These are phyloP conservation scores for Nephila pilipes DNA, from an alignment of 1,140 invertebrate species.

Conservation along the genomic window DNA sequence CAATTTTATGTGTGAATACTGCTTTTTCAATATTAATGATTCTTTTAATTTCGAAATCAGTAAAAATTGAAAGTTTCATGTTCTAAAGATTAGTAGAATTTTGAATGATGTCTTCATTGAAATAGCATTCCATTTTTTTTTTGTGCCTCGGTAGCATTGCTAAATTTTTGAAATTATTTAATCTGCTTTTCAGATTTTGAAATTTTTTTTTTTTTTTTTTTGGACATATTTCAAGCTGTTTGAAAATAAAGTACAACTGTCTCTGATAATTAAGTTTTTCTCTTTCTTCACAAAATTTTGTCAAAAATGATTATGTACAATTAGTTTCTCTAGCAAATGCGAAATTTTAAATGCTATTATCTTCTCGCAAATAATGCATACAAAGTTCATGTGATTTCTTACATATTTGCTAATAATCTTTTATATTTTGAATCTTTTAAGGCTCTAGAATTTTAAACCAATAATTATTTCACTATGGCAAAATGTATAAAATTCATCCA, in stretches of 20 bases:
- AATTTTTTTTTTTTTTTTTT: too few relatives aligned
- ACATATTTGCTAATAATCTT: too few relatives aligned
- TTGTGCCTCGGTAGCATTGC: conserved; percentile 28
- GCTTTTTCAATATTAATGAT: background rate
- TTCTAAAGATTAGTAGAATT: background rate
- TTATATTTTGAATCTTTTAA: too few relatives aligned
- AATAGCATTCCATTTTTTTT: conserved; percentile 35
- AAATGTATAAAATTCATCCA: too few relatives aligned
- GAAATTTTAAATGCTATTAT: too few relatives aligned
- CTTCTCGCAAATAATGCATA: too few relatives aligned
- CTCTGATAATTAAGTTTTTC: background rate
- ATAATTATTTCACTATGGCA: too few relatives aligned
- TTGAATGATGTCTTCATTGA: conserved; percentile 13
- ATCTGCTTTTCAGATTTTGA: conserved; percentile 17
- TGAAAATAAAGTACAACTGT: conserved; percentile 37
- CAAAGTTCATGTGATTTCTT: too few relatives aligned
- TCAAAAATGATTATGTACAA: too few relatives aligned
- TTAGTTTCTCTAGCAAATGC: too few relatives aligned
- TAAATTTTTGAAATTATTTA: conserved; percentile 21
- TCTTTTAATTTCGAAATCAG: background rate
- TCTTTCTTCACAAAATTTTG: too few relatives aligned
- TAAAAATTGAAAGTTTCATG: background rate
- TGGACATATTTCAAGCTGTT: background rate
- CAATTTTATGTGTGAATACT: background rate
- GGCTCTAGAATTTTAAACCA: too few relatives aligned